Conservation (phyloP, 2,888 invertebrate species). For the Cryptocephalus primarius region DNA sequence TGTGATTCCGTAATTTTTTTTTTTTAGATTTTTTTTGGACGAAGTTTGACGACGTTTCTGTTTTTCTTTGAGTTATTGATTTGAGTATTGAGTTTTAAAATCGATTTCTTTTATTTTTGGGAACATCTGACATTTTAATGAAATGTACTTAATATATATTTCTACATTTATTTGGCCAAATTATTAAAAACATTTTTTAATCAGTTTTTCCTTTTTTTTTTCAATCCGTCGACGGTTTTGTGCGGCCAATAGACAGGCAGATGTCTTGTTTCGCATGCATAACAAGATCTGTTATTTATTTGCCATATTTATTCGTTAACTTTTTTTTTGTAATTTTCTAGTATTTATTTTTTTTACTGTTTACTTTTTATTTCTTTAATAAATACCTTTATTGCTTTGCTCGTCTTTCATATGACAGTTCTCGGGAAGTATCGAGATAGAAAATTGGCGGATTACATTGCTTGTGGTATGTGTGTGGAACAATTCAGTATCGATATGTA, state of each 20-base stretch:
- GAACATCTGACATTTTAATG: background rate
- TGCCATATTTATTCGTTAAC: constrained; percentile 20
- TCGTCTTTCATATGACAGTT: constrained; percentile 4
- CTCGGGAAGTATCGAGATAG: too few relatives aligned
- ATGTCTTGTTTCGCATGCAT: background rate
- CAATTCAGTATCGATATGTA: too few relatives aligned
- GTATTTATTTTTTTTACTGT: constrained; percentile 21
- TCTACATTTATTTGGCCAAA: background rate
- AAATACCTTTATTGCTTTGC: constrained; percentile 19
- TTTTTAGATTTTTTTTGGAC: too few relatives aligned
- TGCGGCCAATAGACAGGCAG: background rate
- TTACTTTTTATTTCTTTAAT: constrained; percentile 19
- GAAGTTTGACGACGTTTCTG: too few relatives aligned
- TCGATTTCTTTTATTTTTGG: background rate
- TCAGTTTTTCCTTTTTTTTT: background rate
- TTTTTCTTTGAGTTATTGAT: too few relatives aligned
- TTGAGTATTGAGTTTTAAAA: too few relatives aligned
- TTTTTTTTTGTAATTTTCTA: constrained; percentile 17
- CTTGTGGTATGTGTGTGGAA: too few relatives aligned
- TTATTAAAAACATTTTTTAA: background rate
- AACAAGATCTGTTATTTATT: constrained; percentile 11
- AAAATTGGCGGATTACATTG: too few relatives aligned
- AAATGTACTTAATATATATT: background rate
- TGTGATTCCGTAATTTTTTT: too few relatives aligned
- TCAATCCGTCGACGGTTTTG: background rate